Base-by-base conservation (phyloP, 2,797 vertebrate genomes). In the Coranthus polyacanthus region DNA sequence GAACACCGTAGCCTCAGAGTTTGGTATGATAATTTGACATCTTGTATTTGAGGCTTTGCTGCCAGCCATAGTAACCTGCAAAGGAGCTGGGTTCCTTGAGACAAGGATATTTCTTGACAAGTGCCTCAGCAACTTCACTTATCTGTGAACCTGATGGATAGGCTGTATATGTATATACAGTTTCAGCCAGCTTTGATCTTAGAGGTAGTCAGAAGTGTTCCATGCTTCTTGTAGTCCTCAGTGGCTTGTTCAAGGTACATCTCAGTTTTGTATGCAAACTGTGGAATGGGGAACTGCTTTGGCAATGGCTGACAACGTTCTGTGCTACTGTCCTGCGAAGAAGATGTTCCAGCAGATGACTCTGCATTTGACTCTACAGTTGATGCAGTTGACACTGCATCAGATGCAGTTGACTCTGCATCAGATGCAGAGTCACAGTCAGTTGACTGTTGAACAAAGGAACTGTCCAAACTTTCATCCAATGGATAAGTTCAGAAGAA, bases 11-110 rank as follows among this genome's bases (percentile, higher is more conserved):
- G 9, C 73, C 37, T 66, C 52, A 0, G 32, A 74, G 62, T 70
- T 74, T 78, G 4, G 57, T 68, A 4, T 20, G 44, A 58, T 74
- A 64, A 65, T 51, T 76, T 34, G 53, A 20, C 56, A 73, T 72
- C 52, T 79, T 86, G 53, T 49, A 53, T 61, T 67, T 83, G 16
- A 76, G 0, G 61, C 69, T 74, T 72, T 78, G 68, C 45, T 81
- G 72, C 69, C 72, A 77, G 41, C 66, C 72, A 75, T 72, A 79
- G 49, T 52, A 56, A 42, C 39, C 72, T 52, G 69, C 32, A 20
- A 70, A 76, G 32, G 69, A 76, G 46, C 68, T 50, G 1, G 72
- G 61, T 65, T 82, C 65, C 51, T 68, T 78, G 9, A 81, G 77
- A 66, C 60, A 81, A 43, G 56, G 72, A 72, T 79, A 65, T 54